phyloP scores from a whole-genome alignment of 2,797 vertebrate species.

The Spinibarbus caldwelli region DNA sequence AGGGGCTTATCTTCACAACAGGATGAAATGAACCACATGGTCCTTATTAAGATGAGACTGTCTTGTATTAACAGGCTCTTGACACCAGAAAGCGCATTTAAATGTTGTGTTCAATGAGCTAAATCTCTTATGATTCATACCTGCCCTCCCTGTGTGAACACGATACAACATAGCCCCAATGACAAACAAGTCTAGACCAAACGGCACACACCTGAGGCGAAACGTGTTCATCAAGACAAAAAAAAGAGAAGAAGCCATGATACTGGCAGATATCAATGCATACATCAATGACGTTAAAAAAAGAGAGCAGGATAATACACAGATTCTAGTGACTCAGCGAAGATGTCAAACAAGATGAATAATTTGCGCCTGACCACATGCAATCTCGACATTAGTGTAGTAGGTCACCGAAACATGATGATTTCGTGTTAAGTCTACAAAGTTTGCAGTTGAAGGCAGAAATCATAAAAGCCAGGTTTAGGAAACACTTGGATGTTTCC shows the following conservation, averaged over 20 bases:
- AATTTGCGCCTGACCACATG: background rate
- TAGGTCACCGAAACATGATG: background rate
- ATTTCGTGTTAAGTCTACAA: background rate
- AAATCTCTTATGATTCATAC: conserved; percentile 42
- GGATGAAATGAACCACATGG: background rate
- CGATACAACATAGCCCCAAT: conserved; percentile 49
- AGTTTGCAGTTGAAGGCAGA: background rate
- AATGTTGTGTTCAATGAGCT: conserved; percentile 17
- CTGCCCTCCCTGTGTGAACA: conserved; percentile 33
- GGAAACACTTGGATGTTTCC: background rate
- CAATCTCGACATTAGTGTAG: background rate
- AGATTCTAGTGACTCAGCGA: background rate
- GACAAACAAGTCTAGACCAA: conserved; percentile 55
- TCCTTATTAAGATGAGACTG: conserved; percentile 6
- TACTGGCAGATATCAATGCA: background rate
- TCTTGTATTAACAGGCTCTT: conserved; percentile 12
- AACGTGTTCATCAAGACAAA: conserved; percentile 32
- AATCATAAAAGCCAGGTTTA: background rate
- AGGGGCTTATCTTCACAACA: conserved; percentile 13
- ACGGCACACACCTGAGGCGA: conserved; percentile 49
- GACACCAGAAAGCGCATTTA: background rate
- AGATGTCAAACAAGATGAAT: background rate
- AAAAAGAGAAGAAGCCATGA: no score
- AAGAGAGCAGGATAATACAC: background rate
- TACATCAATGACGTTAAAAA: background rate